These are phyloP conservation scores for Patella vulgata DNA, from an alignment of 1,140 invertebrate species.

Conservation along the genomic window DNA sequence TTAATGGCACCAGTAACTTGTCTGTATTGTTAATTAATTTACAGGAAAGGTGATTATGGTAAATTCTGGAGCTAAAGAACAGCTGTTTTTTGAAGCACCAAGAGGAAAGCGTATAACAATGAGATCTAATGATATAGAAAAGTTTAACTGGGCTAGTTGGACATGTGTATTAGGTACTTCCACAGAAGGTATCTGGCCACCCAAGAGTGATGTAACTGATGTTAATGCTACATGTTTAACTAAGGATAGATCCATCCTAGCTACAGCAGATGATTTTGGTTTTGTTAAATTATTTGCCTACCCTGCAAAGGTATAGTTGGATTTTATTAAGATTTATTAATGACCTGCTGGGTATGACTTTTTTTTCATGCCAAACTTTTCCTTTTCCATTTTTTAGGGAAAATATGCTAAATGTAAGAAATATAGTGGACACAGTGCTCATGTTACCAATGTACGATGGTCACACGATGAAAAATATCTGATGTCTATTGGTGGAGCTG, in stretches of 20 bases:
- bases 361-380: background rate
- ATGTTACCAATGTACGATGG: conserved; percentile 67
- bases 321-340: background rate
- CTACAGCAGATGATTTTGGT: conserved; percentile 67
- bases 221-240: conserved; percentile 62
- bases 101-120: conserved; percentile 61
- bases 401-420: conserved; percentile 68
- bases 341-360: background rate
- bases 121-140: conserved; percentile 60
- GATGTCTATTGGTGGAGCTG: conserved; percentile 64
- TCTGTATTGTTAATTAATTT: too few relatives aligned
- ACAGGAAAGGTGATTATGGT: conserved; percentile 66
- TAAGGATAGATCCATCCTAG: conserved; percentile 55
- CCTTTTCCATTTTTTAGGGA: conserved; percentile 61
- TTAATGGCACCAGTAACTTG: too few relatives aligned
- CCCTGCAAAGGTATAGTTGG: conserved; percentile 57
- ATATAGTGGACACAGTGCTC: conserved; percentile 67
- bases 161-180: conserved; percentile 63
- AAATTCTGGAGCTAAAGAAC: conserved; percentile 66
- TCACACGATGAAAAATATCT: conserved; percentile 53
- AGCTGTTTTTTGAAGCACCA: conserved; percentile 67
- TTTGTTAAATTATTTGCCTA: conserved; percentile 67
- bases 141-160: conserved; percentile 62
- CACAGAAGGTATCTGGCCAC: conserved; percentile 66
- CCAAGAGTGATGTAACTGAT: conserved; percentile 66